A percentile compares a stretch with the other conserved stretches of the same genome.
Evolutionary conservation across 2,888 invertebrate genomes (phyloP).

Genomic region (Protodeltote pygarga): DNA sequence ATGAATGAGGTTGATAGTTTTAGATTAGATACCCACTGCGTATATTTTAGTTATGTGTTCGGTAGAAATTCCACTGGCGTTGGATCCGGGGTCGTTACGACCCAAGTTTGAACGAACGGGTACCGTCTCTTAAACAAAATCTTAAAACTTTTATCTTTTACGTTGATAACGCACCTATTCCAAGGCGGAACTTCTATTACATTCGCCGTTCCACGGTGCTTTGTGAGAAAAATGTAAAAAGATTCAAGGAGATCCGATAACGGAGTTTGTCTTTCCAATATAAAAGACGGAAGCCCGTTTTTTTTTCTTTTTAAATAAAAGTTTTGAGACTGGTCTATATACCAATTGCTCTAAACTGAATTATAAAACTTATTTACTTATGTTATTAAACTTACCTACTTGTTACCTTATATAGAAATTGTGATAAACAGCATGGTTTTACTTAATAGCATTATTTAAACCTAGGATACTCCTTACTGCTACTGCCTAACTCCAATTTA

Average conservation of each 20-base stretch:
- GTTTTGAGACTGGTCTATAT: constrained; percentile 5
- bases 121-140: constrained; percentile 74
- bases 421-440: not conserved
- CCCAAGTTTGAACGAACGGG: constrained; percentile 67
- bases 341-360: constrained; percentile 4
- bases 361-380: constrained; percentile 9
- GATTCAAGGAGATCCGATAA: constrained; percentile 40
- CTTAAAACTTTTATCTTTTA: constrained; percentile 79
- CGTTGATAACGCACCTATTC: constrained; percentile 71
- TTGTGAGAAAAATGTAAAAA: constrained; percentile 49
- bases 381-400: constrained; percentile 3
- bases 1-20: constrained; percentile 14
- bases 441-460: no score
- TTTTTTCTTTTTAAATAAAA: constrained; percentile 13
- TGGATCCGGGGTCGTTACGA: constrained; percentile 60
- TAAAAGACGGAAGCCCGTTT: constrained; percentile 18
- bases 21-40: constrained; percentile 16
- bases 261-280: constrained; percentile 37
- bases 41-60: constrained; percentile 37
- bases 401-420: not conserved
- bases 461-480: no score
- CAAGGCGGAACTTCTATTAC: constrained; percentile 62
- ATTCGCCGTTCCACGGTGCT: constrained; percentile 45
- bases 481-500: no score
- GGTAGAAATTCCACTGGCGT: constrained; percentile 40